These are phyloP conservation scores for Drosophila melanosoma DNA, from an alignment of 2,888 invertebrate genomes.

Conservation along the genomic window DNA sequence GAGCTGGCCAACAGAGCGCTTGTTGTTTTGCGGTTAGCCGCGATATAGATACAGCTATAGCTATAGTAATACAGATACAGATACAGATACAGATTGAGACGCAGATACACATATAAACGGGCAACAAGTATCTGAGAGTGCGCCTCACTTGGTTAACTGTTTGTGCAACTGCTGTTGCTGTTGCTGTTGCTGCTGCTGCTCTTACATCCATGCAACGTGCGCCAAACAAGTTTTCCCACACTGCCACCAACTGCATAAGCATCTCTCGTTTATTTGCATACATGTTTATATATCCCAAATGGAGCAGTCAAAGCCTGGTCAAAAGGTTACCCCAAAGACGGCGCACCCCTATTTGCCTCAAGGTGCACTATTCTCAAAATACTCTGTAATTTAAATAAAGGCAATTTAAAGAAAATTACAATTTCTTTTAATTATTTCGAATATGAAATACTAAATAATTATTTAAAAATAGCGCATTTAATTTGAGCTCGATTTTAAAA, in stretches of 20 bases:
- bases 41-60: constrained; percentile 51
- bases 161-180: constrained; percentile 50
- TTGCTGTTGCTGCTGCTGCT: constrained; percentile 1
- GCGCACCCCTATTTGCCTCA: constrained; percentile 56
- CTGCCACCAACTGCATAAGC: constrained; percentile 37
- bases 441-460: background rate
- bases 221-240: constrained; percentile 61
- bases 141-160: constrained; percentile 57
- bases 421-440: background rate
- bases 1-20: constrained; percentile 55
- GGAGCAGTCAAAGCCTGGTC: constrained; percentile 72
- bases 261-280: constrained; percentile 28
- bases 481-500: background rate
- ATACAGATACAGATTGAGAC: constrained; percentile 33
- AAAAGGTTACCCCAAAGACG: constrained; percentile 70
- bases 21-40: constrained; percentile 74
- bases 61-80: constrained; percentile 15
- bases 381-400: constrained; percentile 14
- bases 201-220: constrained; percentile 49
- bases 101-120: constrained; percentile 6
- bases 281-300: constrained; percentile 43
- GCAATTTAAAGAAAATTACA: background rate
- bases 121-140: constrained; percentile 61
- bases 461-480: background rate
- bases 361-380: background rate